phyloP scores from a whole-genome alignment of 2,797 vertebrate genomes.

The Neosalanx taihuensis region DNA sequence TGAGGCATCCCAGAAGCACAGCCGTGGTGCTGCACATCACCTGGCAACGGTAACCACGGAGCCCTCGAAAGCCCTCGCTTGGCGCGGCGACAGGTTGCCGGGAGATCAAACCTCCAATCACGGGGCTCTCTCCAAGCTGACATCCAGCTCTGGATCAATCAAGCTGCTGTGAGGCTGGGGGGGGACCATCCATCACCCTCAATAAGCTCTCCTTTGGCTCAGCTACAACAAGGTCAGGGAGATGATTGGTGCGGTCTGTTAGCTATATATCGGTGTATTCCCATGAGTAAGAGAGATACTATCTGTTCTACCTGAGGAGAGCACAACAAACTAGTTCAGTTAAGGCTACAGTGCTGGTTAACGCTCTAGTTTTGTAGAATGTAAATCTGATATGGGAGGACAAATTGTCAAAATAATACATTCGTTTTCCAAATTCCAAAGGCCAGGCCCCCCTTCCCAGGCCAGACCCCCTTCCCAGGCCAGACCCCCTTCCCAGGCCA shows the following conservation, averaged over 20 bases:
- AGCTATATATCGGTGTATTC: constrained; percentile 52
- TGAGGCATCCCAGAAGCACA: neutral
- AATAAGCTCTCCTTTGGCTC: constrained; percentile 58
- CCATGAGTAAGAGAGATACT: constrained; percentile 65
- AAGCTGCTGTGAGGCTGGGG: constrained; percentile 51
- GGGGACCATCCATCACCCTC: constrained; percentile 62
- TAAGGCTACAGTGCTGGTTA: too few relatives aligned
- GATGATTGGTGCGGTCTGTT: constrained; percentile 66
- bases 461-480: neutral
- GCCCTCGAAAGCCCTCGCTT: constrained; percentile 36
- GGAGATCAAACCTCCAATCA: constrained; percentile 62
- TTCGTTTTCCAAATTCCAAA: neutral
- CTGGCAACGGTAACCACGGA: constrained; percentile 58
- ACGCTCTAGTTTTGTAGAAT: too few relatives aligned
- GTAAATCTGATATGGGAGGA: neutral
- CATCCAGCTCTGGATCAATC: constrained; percentile 64
- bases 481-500: neutral
- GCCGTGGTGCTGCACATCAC: constrained; percentile 50
- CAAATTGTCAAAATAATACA: neutral
- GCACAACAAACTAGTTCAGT: constrained; percentile 1
- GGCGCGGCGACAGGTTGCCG: constrained; percentile 51
- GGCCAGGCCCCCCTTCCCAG: neutral
- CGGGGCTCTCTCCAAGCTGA: constrained; percentile 53
- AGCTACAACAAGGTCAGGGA: constrained; percentile 62
- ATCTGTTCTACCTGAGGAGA: constrained; percentile 5